Percentiles rank a stretch among this genome's conserved stretches.
phyloP scores from a whole-genome alignment of 2,113 vertebrate species.

The Amazona vittata region DNA sequence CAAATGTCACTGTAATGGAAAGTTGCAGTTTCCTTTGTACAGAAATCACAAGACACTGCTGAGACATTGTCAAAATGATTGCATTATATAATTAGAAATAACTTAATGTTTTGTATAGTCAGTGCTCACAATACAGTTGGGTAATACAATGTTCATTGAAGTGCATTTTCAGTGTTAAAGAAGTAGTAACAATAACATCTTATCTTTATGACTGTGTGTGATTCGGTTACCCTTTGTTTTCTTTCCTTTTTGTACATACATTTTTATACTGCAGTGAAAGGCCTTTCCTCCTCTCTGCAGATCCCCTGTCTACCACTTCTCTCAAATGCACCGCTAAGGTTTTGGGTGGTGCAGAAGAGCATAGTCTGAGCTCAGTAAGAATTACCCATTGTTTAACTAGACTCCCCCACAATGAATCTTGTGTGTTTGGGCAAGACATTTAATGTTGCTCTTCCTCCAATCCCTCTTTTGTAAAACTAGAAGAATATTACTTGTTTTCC shows the following conservation, averaged over 20 bases:
- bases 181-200: background rate
- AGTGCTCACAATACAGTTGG: background rate
- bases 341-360: background rate
- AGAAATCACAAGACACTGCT: background rate
- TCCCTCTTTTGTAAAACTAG: conserved; percentile 11
- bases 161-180: background rate
- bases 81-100: background rate
- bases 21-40: conserved; percentile 4
- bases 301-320: background rate
- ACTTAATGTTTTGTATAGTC: background rate
- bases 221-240: background rate
- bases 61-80: background rate
- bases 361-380: background rate
- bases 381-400: background rate
- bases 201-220: background rate
- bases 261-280: background rate
- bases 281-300: background rate
- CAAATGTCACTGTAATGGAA: background rate
- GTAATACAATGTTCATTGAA: background rate
- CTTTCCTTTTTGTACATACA: background rate
- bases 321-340: background rate
- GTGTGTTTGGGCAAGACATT: background rate
- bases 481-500: conserved; percentile 39
- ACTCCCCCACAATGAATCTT: background rate
- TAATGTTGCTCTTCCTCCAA: background rate